Evolutionary conservation across 1,140 invertebrate species (phyloP).

Genomic region (Spodoptera litura): DNA sequence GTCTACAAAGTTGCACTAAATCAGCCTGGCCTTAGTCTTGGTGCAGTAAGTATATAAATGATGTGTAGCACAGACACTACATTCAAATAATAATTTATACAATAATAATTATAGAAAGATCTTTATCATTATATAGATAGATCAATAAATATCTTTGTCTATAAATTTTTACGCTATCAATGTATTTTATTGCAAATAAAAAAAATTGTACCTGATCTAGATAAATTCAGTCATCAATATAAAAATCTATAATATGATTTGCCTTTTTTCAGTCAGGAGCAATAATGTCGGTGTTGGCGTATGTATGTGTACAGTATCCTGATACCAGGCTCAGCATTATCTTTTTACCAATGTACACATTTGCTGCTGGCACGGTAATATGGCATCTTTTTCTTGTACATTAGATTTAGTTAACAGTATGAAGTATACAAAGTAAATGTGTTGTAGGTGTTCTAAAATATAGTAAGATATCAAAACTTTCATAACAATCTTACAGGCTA

Average conservation of each 20-base stretch:
- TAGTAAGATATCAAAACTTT: constrained; percentile 17
- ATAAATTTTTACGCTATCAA: too few species aligned
- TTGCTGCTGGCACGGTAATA: constrained; percentile 91
- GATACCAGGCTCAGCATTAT: constrained; percentile 95
- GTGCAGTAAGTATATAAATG: constrained; percentile 91
- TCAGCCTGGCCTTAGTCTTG: constrained; percentile 92
- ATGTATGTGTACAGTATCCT: constrained; percentile 95
- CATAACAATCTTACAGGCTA: constrained; percentile 88
- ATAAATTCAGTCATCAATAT: too few species aligned
- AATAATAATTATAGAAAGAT: too few species aligned
- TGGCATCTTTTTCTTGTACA: too few species aligned
- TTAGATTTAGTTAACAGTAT: not conserved
- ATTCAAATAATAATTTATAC: too few species aligned
- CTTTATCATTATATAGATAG: too few species aligned
- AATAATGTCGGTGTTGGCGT: constrained; percentile 95
- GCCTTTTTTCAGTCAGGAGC: constrained; percentile 93
- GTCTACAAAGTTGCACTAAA: constrained; percentile 91
- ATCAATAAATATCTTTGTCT: too few species aligned
- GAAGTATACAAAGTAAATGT: not conserved
- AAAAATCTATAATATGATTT: not conserved
- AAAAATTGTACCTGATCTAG: too few species aligned
- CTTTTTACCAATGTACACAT: constrained; percentile 95
- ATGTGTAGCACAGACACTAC: too few species aligned
- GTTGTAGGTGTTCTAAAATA: too few species aligned
- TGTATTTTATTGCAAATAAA: too few species aligned